A percentile compares a stretch with the other conserved stretches of the same genome.
Evolutionary conservation across 2,113 vertebrate species (phyloP).

Genomic region (Otus sunia): DNA sequence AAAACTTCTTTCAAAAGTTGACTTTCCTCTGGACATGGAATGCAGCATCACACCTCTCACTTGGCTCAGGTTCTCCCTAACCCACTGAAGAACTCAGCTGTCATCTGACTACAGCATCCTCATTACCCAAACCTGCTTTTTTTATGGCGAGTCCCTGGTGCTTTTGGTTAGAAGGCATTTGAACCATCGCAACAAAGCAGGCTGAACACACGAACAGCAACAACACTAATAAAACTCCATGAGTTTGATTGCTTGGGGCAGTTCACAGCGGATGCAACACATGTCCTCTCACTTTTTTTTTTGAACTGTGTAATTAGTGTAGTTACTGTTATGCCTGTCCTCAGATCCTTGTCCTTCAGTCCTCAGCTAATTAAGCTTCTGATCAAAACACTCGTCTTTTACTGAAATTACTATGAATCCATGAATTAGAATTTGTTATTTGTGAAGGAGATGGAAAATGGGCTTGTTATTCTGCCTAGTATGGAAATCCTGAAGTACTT

Average conservation of each 20-base stretch:
- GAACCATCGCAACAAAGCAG: not conserved
- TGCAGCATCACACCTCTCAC: fast-evolving
- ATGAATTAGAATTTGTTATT: not conserved
- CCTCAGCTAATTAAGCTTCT: not conserved
- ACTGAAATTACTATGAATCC: not conserved
- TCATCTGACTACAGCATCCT: too few species aligned
- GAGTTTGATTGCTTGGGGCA: not conserved
- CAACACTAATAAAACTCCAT: not conserved
- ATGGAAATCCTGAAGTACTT: not conserved
- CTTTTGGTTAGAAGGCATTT: not conserved
- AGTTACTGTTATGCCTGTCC: not conserved
- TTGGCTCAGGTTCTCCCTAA: not conserved
- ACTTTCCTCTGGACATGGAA: not conserved
- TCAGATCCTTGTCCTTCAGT: not conserved
- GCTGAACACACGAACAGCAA: not conserved
- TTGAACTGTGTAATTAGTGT: not conserved
- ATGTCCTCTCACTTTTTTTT: not conserved
- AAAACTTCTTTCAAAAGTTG: not conserved
- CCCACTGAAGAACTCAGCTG: not conserved
- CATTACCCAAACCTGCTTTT: not conserved
- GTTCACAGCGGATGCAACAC: not conserved
- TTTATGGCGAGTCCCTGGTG: not conserved
- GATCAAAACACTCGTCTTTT: not conserved
- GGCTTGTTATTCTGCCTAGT: not conserved
- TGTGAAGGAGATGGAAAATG: not conserved